A percentile compares a stretch with the other conserved stretches of the same genome.
Evolutionary conservation across 2,113 vertebrate species (phyloP).

Genomic region (Boleophthalmus pectinirostris): DNA sequence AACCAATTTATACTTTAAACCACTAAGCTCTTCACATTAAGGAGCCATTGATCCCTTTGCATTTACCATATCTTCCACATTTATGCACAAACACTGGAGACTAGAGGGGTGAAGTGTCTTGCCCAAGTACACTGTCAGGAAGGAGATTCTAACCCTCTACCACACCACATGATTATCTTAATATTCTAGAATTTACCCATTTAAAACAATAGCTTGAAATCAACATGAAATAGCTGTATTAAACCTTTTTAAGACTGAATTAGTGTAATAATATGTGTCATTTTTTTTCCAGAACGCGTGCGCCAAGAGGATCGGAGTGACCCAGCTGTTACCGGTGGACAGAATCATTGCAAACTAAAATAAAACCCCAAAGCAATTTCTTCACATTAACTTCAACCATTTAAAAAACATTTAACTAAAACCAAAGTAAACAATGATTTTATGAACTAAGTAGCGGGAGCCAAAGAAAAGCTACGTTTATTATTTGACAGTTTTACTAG

Average conservation of each 20-base stretch:
- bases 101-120: no score
- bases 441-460: background rate
- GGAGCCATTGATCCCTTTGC: no score
- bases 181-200: no score
- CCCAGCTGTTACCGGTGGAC: conserved; percentile 60
- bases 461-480: background rate
- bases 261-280: background rate
- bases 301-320: conserved; percentile 60
- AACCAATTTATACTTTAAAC: no score
- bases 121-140: no score
- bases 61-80: no score
- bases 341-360: conserved; percentile 38
- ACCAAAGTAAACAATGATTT: background rate
- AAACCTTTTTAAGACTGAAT: background rate
- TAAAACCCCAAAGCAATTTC: conserved; percentile 6
- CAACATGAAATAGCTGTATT: background rate
- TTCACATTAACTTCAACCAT: background rate
- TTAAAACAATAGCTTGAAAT: no score
- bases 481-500: background rate
- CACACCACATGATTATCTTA: no score
- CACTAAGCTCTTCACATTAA: no score
- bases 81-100: no score
- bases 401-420: background rate
- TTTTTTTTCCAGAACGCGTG: conserved; percentile 66
- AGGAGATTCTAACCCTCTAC: no score